Evolutionary conservation across 2,113 vertebrate genomes (phyloP).

Genomic region (Jacana jacana): DNA sequence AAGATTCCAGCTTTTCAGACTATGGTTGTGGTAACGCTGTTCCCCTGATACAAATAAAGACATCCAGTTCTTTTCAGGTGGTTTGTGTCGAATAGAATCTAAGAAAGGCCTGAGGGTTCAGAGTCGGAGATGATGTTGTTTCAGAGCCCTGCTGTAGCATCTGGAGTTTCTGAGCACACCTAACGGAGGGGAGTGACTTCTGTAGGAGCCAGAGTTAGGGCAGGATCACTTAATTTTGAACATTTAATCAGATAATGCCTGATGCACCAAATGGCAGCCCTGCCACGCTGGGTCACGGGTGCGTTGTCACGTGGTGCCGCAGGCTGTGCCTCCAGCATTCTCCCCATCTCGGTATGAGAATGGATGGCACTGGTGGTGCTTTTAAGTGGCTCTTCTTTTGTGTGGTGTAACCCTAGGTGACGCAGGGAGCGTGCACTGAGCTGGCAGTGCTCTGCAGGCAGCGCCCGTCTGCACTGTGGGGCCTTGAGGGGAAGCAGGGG

Average conservation of each 20-base stretch:
- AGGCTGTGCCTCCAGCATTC: not conserved
- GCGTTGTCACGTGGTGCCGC: not conserved
- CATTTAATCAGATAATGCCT: not conserved
- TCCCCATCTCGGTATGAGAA: not conserved
- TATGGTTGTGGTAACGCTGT: not conserved
- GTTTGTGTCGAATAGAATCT: not conserved
- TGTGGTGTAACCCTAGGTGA: not conserved
- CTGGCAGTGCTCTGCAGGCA: not conserved
- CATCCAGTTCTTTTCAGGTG: not conserved
- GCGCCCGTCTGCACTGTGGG: no score
- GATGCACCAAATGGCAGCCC: not conserved
- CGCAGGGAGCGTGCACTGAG: not conserved
- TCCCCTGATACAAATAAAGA: not conserved
- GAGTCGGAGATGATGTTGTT: not conserved
- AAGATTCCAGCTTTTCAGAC: not conserved
- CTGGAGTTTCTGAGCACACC: not conserved
- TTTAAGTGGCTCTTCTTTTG: not conserved
- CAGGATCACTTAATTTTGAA: not conserved
- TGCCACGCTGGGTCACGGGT: not conserved
- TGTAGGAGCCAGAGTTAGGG: not conserved
- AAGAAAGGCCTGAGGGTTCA: not conserved
- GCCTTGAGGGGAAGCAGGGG: no score
- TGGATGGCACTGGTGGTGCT: not conserved
- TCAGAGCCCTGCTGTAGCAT: not conserved
- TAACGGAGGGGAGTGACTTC: not conserved